Base-by-base conservation (phyloP, 1,140 invertebrate genomes). In the Drosophila neocordata region DNA sequence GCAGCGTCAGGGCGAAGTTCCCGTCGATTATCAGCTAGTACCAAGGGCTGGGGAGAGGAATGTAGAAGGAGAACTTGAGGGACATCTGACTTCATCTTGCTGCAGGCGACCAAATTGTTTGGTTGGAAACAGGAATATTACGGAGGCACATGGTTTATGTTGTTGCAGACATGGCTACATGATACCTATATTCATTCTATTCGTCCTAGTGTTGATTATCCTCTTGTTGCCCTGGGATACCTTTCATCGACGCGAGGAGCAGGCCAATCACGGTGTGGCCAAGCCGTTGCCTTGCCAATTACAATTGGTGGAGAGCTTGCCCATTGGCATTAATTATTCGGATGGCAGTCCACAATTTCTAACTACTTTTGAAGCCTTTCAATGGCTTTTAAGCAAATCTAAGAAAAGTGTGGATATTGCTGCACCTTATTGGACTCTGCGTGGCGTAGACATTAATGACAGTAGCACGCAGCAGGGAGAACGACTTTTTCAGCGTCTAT, bases 351-450 rank as follows among this genome's bases (percentile, higher is more conserved):
- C 93, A 5, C 93, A 93, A 44, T 93, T 95, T 87, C 91, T 93
- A 27, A 95, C 95, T 18, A 98, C 97, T 0, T 97, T 95, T 85
- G 92, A 95, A 58, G 94, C 95, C 35, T 97, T 97, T 96, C 92
- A 95, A 82, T 92, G 95, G 73, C 92, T 99, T 41, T 95, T 99
- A 77, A 92, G 93, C 35, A 93, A 93, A 53, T 97, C 97, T 35
- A 93, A 95, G 79, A 89, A 93, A n/a, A 94, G 94, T 4, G 95
- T 99, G 79, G 96, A 98, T 92, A 98, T 99, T 84, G 82, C 75
- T 20, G 75, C 83, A 95, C 96, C 9, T 96, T 98, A 99, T 92
- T 99, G 97, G 97, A 96, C 96, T 1, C 93, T 98, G 84, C 94
- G 94, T 75, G 94, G 95, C 74, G 93, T 94, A 67, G 97, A 98